phyloP scores from a whole-genome alignment of 1,140 invertebrate genomes.

The Gonatopus flavifemur region DNA sequence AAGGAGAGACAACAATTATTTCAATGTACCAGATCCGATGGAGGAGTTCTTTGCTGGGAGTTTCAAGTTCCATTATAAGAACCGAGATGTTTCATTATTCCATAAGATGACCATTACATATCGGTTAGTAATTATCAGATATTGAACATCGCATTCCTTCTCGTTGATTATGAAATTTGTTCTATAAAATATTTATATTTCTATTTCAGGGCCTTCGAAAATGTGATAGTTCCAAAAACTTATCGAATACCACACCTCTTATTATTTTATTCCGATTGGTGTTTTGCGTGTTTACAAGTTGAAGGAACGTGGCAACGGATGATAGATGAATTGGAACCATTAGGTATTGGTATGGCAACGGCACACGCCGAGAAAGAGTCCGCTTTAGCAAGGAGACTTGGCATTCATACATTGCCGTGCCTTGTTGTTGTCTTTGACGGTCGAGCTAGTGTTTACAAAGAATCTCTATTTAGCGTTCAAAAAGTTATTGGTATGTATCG shows the following conservation, averaged over 20 bases:
- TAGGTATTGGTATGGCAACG: constrained; percentile 72
- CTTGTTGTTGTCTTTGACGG: constrained; percentile 82
- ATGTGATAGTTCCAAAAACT: constrained; percentile 81
- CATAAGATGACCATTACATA: constrained; percentile 84
- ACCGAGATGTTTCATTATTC: constrained; percentile 79
- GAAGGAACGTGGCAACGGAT: constrained; percentile 81
- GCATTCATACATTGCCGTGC: constrained; percentile 78
- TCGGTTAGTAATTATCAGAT: constrained; percentile 60
- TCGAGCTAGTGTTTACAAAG: constrained; percentile 77
- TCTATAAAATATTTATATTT: neutral
- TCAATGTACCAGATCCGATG: constrained; percentile 68
- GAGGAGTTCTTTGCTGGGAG: constrained; percentile 71
- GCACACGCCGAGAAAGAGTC: constrained; percentile 83
- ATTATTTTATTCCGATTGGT: constrained; percentile 91
- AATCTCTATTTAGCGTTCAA: constrained; percentile 72
- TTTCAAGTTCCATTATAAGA: constrained; percentile 74
- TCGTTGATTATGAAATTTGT: too few relatives aligned
- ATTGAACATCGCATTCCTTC: too few relatives aligned
- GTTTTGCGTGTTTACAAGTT: constrained; percentile 84
- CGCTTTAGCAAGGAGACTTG: constrained; percentile 72
- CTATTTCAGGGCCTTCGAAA: constrained; percentile 78
- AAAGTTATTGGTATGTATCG: constrained; percentile 75
- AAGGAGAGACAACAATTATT: constrained; percentile 67
- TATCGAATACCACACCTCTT: constrained; percentile 77
- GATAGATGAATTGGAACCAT: constrained; percentile 80